Base-by-base conservation (phyloP, 2,113 vertebrate genomes). In the Neodontobutis hainanensis region DNA sequence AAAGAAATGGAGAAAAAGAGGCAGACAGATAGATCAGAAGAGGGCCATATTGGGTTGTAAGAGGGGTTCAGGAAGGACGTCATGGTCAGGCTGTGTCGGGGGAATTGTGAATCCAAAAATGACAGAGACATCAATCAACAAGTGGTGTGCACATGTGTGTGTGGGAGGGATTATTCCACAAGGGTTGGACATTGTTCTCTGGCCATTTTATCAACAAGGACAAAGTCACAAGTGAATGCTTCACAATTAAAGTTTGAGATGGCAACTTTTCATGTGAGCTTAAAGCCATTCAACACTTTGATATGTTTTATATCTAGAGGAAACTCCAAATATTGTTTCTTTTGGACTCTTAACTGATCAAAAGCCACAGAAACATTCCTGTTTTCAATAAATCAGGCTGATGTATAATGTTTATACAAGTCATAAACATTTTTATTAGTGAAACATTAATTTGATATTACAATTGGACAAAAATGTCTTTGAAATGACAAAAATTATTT, bases 71-170 rank as follows among this genome's bases (percentile, higher is more conserved):
- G 46, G 40, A 57, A 53, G 48, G 44, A 49, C 57, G 35, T 45
- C 60, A 9, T 63, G 67, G 75, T 77, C 60, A n/a, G 68, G 75
- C 70, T 80, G 78, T 65, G 82, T 83, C 85, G 77, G 69, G 67
- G 80, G 75, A 88, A 86, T 82, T 87, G 84, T 83, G 84, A 76
- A 72, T 85, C 56, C 60, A 57, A 68, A 66, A 44, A 19, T 72
- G 85, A 84, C 77, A 84, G 76, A 65, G 59, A 58, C 82, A 88
- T 90, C 78, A 73, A 89, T 88, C 87, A 85, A 77, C 82, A 80
- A 58, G 59, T 57, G 60, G 55, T 32, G 64, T 65, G 57, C 19
- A 14, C 35, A 15, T 47, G 45, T 36, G 61, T 56, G 52, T 15
- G 71, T 19, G 50, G 9, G 40, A 8, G 35, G 42, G 46, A 46